Evolutionary conservation across 1,140 invertebrate genomes (phyloP), one percentile per base, ranked within the genome.

Genomic region (Atta cephalotes): DNA sequence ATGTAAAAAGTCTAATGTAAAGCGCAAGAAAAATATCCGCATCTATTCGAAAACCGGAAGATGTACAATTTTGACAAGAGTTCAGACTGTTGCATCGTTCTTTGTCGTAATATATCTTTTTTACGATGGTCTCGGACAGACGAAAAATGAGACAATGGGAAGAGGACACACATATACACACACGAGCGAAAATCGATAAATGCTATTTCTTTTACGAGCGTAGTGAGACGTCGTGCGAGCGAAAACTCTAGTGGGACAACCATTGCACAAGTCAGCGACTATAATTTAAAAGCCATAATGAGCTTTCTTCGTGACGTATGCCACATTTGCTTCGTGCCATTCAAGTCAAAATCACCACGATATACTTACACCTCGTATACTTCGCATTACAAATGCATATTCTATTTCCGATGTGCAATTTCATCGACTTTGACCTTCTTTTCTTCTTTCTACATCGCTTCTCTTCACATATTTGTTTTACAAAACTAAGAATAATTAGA

Each of bases 151-250:
- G 56, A 31, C 25, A 62, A 74, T 58, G 28, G 28, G 18, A 72
- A 71, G 39, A 84, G 80, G 49, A 35, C 4, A 25, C 39, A 21
- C 2, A 21, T n/a, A 28, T 6, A 18, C 65, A 39, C 31, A 6
- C n/a, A 14, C 9, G 39, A 5, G 21, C 39, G 25, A 31, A 35
- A 84, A n/a, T 74, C 28, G 39, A 56, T 39, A 76, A 62, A 51
- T n/a, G 56, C 60, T 74, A 82, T 84, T 84, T 76, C 80, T 84
- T 84, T 84, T 84, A 84, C 80, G 70, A 84, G 56, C 80, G 70
- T 35, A 63, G 56, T 16, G 56, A 84, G 80, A 84, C 56, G 4
- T 84, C 70, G 68, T 68, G n/a, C 70, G 70, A 74, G 58, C 80
- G 71, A 21, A 76, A 84, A 84, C 39, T 84, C 80, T 63, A 74